Conservation (phyloP, 37 sponge, comb jelly and placozoan genomes). For the Aphrocallistes beatrix region DNA sequence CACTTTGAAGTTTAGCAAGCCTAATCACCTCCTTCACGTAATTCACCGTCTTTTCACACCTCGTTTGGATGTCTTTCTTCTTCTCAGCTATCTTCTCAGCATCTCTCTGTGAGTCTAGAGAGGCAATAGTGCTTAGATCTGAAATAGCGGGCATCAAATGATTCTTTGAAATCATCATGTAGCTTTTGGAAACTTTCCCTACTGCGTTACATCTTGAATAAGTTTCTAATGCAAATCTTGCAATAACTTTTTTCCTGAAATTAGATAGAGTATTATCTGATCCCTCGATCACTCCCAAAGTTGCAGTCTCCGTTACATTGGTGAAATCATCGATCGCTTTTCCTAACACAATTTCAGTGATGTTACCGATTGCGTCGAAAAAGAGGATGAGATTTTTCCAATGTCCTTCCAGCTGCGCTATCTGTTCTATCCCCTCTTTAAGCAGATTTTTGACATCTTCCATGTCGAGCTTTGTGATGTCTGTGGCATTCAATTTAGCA, state of each 20-base stretch:
- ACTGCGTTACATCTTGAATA: background rate
- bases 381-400: background rate
- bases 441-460: background rate
- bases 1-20: background rate
- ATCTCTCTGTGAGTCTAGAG: background rate
- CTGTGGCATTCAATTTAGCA: background rate
- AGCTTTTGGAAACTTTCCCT: background rate
- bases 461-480: background rate
- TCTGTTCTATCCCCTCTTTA: background rate
- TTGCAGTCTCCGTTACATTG: background rate
- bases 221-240: background rate
- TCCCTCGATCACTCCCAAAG: too few relatives aligned
- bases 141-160: background rate
- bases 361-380: background rate
- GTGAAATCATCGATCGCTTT: background rate
- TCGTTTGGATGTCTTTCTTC: background rate
- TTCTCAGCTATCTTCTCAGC: background rate
- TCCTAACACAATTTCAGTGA: background rate
- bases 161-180: background rate
- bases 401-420: background rate
- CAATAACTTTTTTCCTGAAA: background rate
- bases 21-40: background rate
- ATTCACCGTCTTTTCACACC: background rate
- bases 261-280: background rate
- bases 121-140: background rate